These are phyloP conservation scores for Sinella curviseta DNA, from an alignment of 1,140 invertebrate genomes.

Conservation along the genomic window DNA sequence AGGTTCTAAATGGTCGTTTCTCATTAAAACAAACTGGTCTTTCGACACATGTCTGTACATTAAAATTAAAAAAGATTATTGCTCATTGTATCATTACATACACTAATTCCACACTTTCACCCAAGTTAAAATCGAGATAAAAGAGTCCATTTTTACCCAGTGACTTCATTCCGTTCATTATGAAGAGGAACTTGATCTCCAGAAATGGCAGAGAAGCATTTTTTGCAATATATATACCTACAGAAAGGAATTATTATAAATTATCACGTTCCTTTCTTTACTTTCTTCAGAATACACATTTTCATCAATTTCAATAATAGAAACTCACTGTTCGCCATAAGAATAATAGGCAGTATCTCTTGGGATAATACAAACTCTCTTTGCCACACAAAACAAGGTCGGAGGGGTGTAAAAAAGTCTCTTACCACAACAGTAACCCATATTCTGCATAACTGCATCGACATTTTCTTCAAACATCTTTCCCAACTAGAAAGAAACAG, in stretches of 20 bases:
- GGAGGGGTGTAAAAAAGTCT: slow-evolving; percentile 99
- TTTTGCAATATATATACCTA: slow-evolving; percentile 98
- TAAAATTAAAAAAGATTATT: slow-evolving; percentile 53
- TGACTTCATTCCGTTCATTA: slow-evolving; percentile 90
- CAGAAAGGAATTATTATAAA: too few relatives aligned
- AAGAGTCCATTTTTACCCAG: slow-evolving; percentile 73
- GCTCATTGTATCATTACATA: too few relatives aligned
- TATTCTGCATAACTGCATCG: slow-evolving; percentile 93
- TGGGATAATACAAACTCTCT: slow-evolving; percentile 96
- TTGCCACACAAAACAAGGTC: slow-evolving; percentile 97
- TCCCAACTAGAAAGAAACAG: slow-evolving; percentile 70
- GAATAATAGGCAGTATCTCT: slow-evolving; percentile 96
- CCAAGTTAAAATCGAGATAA: too few relatives aligned
- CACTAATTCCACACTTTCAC: background rate
- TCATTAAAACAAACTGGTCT: slow-evolving; percentile 94
- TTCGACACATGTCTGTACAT: slow-evolving; percentile 94
- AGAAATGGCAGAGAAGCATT: slow-evolving; percentile 98
- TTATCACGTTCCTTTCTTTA: too few relatives aligned
- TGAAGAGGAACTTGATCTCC: slow-evolving; percentile 93
- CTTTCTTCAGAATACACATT: too few relatives aligned
- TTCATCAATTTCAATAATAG: too few relatives aligned
- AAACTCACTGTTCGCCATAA: slow-evolving; percentile 81
- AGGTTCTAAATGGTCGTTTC: slow-evolving; percentile 95
- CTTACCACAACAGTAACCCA: slow-evolving; percentile 98
- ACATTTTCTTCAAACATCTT: slow-evolving; percentile 97